Evolutionary conservation across 2,797 vertebrate species (phyloP).

Genomic region (Xenopus petersii): DNA sequence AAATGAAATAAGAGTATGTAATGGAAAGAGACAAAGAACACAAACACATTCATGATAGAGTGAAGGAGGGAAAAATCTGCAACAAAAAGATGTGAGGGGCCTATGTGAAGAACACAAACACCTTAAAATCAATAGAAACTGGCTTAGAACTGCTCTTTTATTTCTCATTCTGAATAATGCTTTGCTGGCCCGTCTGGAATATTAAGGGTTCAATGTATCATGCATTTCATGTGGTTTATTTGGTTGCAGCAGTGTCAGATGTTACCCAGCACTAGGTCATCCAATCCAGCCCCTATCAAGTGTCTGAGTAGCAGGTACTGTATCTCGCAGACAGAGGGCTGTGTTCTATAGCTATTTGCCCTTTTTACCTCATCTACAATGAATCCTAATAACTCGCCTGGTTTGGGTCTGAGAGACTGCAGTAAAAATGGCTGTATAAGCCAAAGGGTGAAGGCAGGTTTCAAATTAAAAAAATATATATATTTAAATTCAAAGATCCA

Average conservation of each 20-base stretch:
- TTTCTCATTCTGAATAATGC: background rate
- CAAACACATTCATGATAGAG: background rate
- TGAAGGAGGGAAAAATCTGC: background rate
- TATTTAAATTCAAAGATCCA: background rate
- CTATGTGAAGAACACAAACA: background rate
- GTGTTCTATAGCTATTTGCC: background rate
- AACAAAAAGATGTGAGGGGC: background rate
- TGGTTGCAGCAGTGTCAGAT: constrained; percentile 30
- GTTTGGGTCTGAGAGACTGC: background rate
- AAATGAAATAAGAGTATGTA: background rate
- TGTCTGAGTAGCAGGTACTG: constrained; percentile 20
- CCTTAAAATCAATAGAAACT: background rate
- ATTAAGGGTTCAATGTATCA: background rate
- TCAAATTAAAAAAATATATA: background rate
- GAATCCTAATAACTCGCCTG: background rate
- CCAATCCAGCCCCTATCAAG: constrained; percentile 31
- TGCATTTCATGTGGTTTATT: constrained; percentile 3
- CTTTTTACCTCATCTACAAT: background rate
- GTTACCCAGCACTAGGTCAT: constrained; percentile 26
- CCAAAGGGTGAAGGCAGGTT: background rate
- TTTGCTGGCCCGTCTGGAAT: background rate
- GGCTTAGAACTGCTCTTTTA: background rate
- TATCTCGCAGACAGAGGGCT: background rate
- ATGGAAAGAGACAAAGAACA: background rate
- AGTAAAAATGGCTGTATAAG: background rate